phyloP scores from a whole-genome alignment of 2,888 invertebrate species.

The Ethmia dodecea region DNA sequence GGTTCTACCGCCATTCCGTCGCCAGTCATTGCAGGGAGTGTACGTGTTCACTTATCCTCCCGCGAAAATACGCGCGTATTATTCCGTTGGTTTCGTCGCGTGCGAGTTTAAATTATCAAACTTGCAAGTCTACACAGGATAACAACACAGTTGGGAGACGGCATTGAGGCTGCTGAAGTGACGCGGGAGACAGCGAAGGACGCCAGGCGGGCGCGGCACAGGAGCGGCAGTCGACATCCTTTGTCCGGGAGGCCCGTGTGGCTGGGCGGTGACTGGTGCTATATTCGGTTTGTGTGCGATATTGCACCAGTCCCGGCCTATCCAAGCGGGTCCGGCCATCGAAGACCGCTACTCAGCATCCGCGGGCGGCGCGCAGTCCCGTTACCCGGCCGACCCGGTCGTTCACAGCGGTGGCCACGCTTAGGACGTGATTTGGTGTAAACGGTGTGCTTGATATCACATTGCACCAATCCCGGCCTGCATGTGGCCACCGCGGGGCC shows the following conservation, averaged over 20 bases:
- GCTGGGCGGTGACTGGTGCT: slow-evolving; percentile 74
- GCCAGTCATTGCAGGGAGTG: slow-evolving; percentile 36
- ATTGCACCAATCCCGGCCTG: slow-evolving; percentile 79
- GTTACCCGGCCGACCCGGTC: slow-evolving; percentile 63
- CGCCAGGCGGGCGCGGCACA: slow-evolving; percentile 36
- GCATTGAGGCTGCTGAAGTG: slow-evolving; percentile 12
- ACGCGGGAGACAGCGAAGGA: slow-evolving; percentile 3
- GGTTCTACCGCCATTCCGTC: slow-evolving; percentile 48
- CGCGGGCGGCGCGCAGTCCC: slow-evolving; percentile 71
- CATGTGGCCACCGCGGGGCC: slow-evolving; percentile 40
- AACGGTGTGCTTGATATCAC: slow-evolving; percentile 67
- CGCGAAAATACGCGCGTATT: slow-evolving; percentile 49
- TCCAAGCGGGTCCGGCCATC: slow-evolving; percentile 71
- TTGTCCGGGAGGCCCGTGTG: slow-evolving; percentile 70
- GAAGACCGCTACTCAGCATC: slow-evolving; percentile 72
- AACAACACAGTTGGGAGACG: slow-evolving; percentile 14
- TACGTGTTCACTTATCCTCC: slow-evolving; percentile 29
- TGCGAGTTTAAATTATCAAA: slow-evolving; percentile 20
- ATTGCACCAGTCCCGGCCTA: slow-evolving; percentile 80
- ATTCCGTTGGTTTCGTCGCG: slow-evolving; percentile 31
- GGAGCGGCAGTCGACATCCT: slow-evolving; percentile 51
- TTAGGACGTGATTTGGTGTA: slow-evolving; percentile 76
- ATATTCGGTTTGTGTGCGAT: slow-evolving; percentile 69
- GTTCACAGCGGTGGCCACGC: slow-evolving; percentile 74
- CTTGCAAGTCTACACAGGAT: neutral